Percentiles rank a stretch among this genome's conserved stretches.
phyloP scores from a whole-genome alignment of 2,113 vertebrate species.

The Ariopsis seemanni region DNA sequence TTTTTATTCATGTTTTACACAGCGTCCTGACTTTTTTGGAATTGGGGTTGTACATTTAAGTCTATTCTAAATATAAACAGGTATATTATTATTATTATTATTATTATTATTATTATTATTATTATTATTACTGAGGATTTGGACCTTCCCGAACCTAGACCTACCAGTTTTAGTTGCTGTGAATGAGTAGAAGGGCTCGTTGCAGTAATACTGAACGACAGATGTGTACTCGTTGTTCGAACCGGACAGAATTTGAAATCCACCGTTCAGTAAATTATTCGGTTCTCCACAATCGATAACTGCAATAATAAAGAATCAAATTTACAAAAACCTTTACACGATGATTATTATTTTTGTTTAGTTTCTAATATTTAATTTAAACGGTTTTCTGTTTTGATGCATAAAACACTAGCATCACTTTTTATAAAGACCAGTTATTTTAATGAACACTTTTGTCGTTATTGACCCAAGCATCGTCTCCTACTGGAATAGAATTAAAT shows the following conservation, averaged over 20 bases:
- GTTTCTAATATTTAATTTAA: neutral
- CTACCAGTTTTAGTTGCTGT: slow-evolving; percentile 48
- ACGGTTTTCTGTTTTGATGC: neutral
- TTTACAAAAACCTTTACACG: neutral
- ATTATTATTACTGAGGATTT: neutral
- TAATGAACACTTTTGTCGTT: neutral
- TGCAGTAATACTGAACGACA: slow-evolving; percentile 68
- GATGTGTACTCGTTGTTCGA: slow-evolving; percentile 67
- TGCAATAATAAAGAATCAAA: slow-evolving; percentile 40
- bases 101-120: neutral
- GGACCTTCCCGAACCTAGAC: neutral
- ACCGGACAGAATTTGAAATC: slow-evolving; percentile 59
- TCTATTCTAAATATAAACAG: too few relatives aligned
- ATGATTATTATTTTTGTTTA: neutral
- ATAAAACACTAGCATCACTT: neutral
- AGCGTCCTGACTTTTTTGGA: too few relatives aligned
- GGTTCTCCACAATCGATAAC: slow-evolving; percentile 73
- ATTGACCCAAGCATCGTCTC: neutral
- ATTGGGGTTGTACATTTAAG: too few relatives aligned
- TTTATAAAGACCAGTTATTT: neutral
- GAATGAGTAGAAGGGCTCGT: slow-evolving; percentile 67
- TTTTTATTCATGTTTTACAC: too few relatives aligned
- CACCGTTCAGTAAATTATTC: slow-evolving; percentile 63
- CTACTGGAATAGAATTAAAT: neutral
- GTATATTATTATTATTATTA: neutral